Evolutionary conservation across 1,140 invertebrate genomes (phyloP).

Genomic region (Zaprionus ghesquierei): DNA sequence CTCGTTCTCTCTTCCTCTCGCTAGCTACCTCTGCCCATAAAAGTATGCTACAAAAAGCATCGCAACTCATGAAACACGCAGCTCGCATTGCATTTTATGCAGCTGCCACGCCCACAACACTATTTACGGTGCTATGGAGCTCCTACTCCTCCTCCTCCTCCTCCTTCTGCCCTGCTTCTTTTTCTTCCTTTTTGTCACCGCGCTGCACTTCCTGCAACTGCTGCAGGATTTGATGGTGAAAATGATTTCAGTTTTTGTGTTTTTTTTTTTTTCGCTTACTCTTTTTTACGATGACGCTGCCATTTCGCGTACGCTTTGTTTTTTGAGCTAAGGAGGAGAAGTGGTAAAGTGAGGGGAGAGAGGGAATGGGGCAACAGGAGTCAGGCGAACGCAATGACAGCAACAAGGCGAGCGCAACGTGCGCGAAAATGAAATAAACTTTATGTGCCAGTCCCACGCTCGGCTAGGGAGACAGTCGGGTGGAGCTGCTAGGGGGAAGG

Average conservation of each 20-base stretch:
- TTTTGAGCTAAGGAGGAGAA: conserved; percentile 14
- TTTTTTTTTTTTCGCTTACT: conserved; percentile 32
- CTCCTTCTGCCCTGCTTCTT: not conserved
- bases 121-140: conserved; percentile 12
- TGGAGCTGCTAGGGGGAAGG: not conserved
- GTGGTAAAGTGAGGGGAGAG: not conserved
- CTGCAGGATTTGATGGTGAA: conserved; percentile 57
- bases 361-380: not conserved
- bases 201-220: conserved; percentile 18
- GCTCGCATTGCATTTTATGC: conserved; percentile 48
- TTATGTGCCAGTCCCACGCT: conserved; percentile 33
- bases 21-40: conserved; percentile 33
- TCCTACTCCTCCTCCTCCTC: not conserved
- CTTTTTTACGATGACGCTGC: conserved; percentile 68
- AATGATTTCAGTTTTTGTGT: conserved; percentile 71
- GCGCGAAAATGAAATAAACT: conserved; percentile 81
- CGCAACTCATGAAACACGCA: conserved; percentile 38
- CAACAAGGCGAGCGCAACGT: conserved; percentile 68
- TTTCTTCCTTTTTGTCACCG: not conserved
- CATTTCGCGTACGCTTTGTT: conserved; percentile 68
- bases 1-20: not conserved
- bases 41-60: conserved; percentile 68
- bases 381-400: conserved; percentile 30
- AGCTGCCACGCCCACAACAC: conserved; percentile 45
- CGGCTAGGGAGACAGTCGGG: not conserved